A percentile compares a stretch with the other conserved stretches of the same genome.
phyloP scores from a whole-genome alignment of 2,888 invertebrate genomes.

The Hyposoter didymator region DNA sequence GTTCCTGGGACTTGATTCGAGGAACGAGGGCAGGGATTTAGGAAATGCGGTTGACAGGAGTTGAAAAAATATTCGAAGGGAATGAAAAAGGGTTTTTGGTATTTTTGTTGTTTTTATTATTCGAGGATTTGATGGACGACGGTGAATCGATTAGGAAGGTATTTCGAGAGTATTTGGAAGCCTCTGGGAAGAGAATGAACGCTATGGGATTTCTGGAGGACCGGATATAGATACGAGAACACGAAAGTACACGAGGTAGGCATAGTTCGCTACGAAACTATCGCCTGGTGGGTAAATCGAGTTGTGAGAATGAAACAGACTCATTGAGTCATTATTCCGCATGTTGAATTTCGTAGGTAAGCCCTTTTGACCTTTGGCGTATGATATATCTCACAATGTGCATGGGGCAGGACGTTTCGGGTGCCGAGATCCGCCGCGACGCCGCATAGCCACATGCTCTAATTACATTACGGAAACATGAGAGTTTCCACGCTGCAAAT shows the following conservation, averaged over 20 bases:
- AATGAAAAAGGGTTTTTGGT: not conserved
- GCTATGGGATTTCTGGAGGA: slow-evolving; percentile 42
- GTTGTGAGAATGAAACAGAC: slow-evolving; percentile 9
- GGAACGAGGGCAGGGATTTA: no score
- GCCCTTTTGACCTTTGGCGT: slow-evolving; percentile 16
- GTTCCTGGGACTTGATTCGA: no score
- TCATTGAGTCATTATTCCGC: not conserved
- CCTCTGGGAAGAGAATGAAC: slow-evolving; percentile 42
- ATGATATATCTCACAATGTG: slow-evolving; percentile 46
- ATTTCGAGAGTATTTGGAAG: slow-evolving; percentile 80
- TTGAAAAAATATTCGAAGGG: no score
- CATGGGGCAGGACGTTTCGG: slow-evolving; percentile 54
- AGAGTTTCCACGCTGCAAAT: slow-evolving; percentile 77
- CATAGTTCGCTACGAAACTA: slow-evolving; percentile 3
- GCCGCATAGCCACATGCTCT: slow-evolving; percentile 77
- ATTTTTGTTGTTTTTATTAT: not conserved
- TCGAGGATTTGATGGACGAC: slow-evolving; percentile 75
- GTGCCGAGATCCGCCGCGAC: slow-evolving; percentile 66
- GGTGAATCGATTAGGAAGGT: slow-evolving; percentile 74
- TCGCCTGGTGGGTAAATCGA: not conserved
- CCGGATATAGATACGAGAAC: slow-evolving; percentile 28
- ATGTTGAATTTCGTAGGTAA: not conserved
- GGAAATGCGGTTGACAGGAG: no score
- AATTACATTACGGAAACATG: slow-evolving; percentile 83
- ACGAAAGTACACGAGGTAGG: slow-evolving; percentile 48